phyloP scores from a whole-genome alignment of 2,797 vertebrate species.

The Catamblyrhynchus diadema region DNA sequence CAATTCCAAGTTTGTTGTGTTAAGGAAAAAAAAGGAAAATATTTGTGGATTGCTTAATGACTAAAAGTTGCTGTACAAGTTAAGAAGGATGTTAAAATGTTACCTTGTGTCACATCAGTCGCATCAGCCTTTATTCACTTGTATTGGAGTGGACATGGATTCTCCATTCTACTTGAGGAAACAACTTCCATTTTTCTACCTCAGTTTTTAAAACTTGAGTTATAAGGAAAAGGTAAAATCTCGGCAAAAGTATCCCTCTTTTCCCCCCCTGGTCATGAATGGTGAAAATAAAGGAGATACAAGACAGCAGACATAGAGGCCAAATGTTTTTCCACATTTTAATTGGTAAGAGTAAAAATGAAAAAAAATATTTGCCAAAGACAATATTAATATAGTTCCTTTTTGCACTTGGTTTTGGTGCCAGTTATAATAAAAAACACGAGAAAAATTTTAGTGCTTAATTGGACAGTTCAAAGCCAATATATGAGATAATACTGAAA shows the following conservation, averaged over 20 bases:
- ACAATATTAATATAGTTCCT: neutral
- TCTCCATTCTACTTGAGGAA: neutral
- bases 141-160: neutral
- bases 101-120: neutral
- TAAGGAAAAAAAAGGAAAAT: neutral
- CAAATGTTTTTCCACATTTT: neutral
- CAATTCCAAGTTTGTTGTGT: neutral
- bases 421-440: neutral
- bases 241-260: neutral
- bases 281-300: neutral
- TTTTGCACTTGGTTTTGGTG: neutral
- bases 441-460: neutral
- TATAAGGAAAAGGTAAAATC: neutral
- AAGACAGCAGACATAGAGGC: neutral
- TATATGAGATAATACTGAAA: neutral
- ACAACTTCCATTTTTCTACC: neutral
- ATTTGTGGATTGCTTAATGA: neutral
- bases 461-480: neutral
- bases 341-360: neutral
- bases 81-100: neutral
- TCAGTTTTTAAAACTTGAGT: neutral
- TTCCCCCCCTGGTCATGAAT: neutral
- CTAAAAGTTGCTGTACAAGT: neutral
- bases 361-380: neutral
- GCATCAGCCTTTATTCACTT: neutral